Evolutionary conservation across 2,888 invertebrate species (phyloP), one percentile per base, ranked within the genome.

Genomic region (Alitta virens): DNA sequence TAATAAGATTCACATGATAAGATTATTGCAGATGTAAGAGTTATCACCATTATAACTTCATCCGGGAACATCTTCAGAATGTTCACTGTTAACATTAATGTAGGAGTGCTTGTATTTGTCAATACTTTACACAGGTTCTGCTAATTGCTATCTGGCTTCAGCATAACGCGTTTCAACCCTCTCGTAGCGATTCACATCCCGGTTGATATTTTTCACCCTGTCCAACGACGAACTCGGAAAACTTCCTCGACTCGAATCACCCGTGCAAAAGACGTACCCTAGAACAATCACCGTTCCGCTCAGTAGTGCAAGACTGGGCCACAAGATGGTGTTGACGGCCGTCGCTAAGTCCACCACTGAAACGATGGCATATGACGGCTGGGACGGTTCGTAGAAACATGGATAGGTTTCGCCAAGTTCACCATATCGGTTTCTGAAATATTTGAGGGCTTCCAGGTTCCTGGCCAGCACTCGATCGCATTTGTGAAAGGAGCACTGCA

Each of bases 401-500:
- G 24, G 14, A 55, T 52, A 65, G 51, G 57, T 26, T 21, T 43
- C 40, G 51, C 63, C 65, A 7, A 43, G 27, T 2, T 42, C 16
- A 5, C 60, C 46, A 50, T 60, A 26, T 2, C 51, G 12, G 14
- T 40, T 25, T 23, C 51, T 40, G 56, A 69, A 70, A n/a, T 27
- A n/a, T 49, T 56, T 40, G 27, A 69, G 61, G n/a, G 66, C 65
- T 24, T 62, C 56, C 16, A 53, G 2, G 57, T 69, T 69, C 21
- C 58, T 49, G 16, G 33, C 51, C n/a, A 49, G 46, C n/a, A 49
- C 51, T 2, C 68, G 67, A 42, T 61, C 62, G 57, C 70, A 69
- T 52, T 66, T 67, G 63, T 70, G 70, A 60, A 66, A 70, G 16
- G 70, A 70, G 53, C 70, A 70, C 70, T 70, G 66, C n/a, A 64